A percentile compares a stretch with the other conserved stretches of the same genome.
These are phyloP conservation scores for Crematogaster levior DNA, from an alignment of 2,888 invertebrate species.

Conservation along the genomic window DNA sequence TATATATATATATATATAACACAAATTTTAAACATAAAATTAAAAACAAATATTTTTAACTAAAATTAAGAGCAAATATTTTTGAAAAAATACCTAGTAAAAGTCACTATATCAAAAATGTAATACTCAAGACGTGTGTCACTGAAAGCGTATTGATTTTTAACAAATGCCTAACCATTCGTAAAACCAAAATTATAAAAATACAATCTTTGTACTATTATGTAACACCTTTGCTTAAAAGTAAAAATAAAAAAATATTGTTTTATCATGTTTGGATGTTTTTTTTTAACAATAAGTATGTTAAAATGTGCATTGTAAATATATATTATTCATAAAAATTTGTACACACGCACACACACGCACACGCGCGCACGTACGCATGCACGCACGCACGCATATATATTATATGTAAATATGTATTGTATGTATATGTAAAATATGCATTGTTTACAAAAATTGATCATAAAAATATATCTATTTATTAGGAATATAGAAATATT, in stretches of 20 bases:
- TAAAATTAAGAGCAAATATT: constrained; percentile 19
- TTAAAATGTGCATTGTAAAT: constrained; percentile 5
- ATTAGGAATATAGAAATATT: neutral
- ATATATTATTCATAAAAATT: neutral
- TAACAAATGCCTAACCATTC: neutral
- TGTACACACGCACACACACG: too few relatives aligned
- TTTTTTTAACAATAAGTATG: too few relatives aligned
- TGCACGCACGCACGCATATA: too few relatives aligned
- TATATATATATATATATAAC: neutral
- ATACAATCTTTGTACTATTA: neutral
- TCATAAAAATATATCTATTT: too few relatives aligned
- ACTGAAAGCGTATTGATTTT: constrained; percentile 22
- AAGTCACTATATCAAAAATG: neutral
- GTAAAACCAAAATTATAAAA: neutral
- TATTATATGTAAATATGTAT: too few relatives aligned
- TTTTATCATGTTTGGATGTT: too few relatives aligned
- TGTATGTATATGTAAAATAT: too few relatives aligned
- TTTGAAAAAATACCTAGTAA: neutral
- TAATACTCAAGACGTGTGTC: neutral
- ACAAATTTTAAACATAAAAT: neutral
- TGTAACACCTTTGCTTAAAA: neutral
- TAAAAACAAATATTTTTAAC: constrained; percentile 5
- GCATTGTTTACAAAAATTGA: too few relatives aligned
- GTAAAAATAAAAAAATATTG: neutral
- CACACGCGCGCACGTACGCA: too few relatives aligned